Evolutionary conservation across 2,797 vertebrate genomes (phyloP), one percentile per base, ranked within the genome.

Genomic region (Sebastes taczanowskii): DNA sequence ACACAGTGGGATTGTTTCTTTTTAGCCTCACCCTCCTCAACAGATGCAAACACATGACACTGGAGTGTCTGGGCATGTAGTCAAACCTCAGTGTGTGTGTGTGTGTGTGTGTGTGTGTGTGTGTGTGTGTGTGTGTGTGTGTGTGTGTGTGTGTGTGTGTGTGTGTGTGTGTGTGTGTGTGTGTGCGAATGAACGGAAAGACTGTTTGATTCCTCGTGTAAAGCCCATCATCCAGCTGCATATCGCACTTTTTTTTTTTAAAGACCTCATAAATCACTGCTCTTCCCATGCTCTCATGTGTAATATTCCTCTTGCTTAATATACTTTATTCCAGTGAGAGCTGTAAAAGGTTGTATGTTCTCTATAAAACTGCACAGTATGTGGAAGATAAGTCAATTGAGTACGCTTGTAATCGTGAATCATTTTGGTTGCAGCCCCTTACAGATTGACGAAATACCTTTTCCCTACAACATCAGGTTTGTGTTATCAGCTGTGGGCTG

Each of bases 151-250:
- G n/a, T n/a, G n/a, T n/a, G n/a, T n/a, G n/a, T n/a, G n/a, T n/a
- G n/a, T n/a, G n/a, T n/a, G n/a, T n/a, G n/a, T n/a, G 53, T 79
- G 62, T 73, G 60, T 71, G 49, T 35, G 35, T 30, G 29, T 7
- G 30, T 30, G 35, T 49, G 23, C 74, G 73, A 74, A 62, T 81
- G 71, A 87, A 83, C 56, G 78, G 69, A 78, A 87, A 81, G 65
- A 70, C 78, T 52, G 35, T 89, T 75, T 72, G 84, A 81, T 75
- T 83, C 73, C 77, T 84, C 35, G 63, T 71, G 76, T 75, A 60
- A 86, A 81, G 61, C 59, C 18, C 3, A 70, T 81, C 67, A 79
- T 87, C 79, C 84, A 86, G 65, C 82, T 88, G 68, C 69, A 74
- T 64, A 42, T 88, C 62, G 34, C 55, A 14, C 22, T 64, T 42